Evolutionary conservation across 2,888 invertebrate species (phyloP), one percentile per base, ranked within the genome.

Genomic region (Myopa testacea): DNA sequence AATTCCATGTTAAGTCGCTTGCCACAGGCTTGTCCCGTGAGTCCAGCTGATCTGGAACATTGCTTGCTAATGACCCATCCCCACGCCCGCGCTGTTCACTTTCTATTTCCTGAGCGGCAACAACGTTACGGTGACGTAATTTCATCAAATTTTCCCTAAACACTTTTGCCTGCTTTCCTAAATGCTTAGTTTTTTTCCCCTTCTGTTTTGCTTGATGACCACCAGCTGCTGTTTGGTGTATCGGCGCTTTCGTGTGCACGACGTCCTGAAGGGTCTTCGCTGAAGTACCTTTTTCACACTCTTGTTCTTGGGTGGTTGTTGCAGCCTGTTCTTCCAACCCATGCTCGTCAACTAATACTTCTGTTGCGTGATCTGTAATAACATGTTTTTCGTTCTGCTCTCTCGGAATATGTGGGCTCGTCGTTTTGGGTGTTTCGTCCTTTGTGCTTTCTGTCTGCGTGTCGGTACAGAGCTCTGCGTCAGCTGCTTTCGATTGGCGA

Each of bases 361-460:
- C 73, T 62, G 26, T 52, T 19, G 70, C 52, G 52, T 70, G 55
- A 55, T 70, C 70, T 55, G 55, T 55, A 14, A 70, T 55, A 55
- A 26, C 34, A 19, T 45, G 19, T 26, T 26, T 50, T 63, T 45
- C 6, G 19, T 62, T 45, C 38, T 38, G 38, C 3, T 62, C 50
- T 7, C 45, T 19, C 45, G n/a, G 4, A 14, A 45, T 12, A 14
- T 37, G 19, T 45, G 38, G 58, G 19, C 16, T 26, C 38, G 16
- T 45, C 63, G 10, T 19, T 50, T 26, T 38, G 34, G 19, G 26
- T 34, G 70, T 16, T 52, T 19, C 34, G 26, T 52, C 26, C 26
- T 26, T 14, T 50, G 50, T 38, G 40, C 5, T 37, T 5, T 10
- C 55, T 37, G 70, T 70, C 50, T 26, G 65, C 12, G 65, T 38